Base-by-base conservation (phyloP, 1,140 invertebrate species). In the Elymnias hypermnestra region DNA sequence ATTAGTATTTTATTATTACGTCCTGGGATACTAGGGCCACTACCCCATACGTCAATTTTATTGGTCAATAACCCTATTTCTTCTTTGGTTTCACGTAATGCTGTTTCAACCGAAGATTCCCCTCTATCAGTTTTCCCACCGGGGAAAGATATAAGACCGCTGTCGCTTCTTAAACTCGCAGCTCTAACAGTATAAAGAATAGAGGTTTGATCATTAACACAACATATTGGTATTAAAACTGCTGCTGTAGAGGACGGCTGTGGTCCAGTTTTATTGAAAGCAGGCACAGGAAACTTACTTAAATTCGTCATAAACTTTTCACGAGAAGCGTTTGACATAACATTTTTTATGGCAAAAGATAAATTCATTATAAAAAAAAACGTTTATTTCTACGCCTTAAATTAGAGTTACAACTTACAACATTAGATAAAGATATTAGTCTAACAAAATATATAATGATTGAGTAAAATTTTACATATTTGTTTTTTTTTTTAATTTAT, bases 71-170 rank as follows among this genome's bases (percentile, higher is more conserved):
- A 87, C 1, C 94, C 93, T 18, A 97, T 86, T 83, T 98, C 96
- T 79, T 98, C 95, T 71, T 93, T 88, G 0, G 94, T 94, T 87
- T 97, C 96, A 35, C 96, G 84, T 0, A 97, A 49, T 0, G 96
- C 96, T 8, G 95, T 95, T 41, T 92, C 85, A 25, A 91, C 79
- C 2, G 91, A 72, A 13, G 74, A 67, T 63, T 97, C 95, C 1
- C 65, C 70, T 0, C 87, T 66, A 61, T 96, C 94, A 28, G 87
- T 83, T 81, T 92, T 93, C 1, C 95, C 95, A 28, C 96, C 96
- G 0, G 96, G 96, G 86, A 97, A 98, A 22, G 94, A 93, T 7
- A 97, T 91, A 83, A 97, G 93, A 1, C 95, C 92, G 50, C 90
- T 87, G 65, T 97, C 93, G 0, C 88, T 89, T 44, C 88, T 90